These are phyloP conservation scores for Platygyra sinensis DNA, from an alignment of 64 coral and sea anemone genomes.

Conservation along the genomic window DNA sequence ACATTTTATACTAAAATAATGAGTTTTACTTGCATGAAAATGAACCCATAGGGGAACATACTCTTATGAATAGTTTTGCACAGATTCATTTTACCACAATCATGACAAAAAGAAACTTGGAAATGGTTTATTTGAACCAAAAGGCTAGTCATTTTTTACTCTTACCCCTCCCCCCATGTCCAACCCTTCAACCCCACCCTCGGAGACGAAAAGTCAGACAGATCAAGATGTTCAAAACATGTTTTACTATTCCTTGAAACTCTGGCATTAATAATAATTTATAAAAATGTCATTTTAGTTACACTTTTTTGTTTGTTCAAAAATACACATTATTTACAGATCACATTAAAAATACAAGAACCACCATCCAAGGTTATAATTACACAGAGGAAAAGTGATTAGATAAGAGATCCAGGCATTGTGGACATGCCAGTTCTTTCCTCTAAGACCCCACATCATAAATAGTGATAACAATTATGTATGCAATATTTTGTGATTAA, in stretches of 20 bases:
- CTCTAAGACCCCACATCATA: constrained; percentile 8
- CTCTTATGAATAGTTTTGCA: too few relatives aligned
- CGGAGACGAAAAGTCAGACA: not conserved
- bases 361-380: constrained; percentile 23
- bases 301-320: constrained; percentile 66
- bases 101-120: too few relatives aligned
- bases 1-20: too few relatives aligned
- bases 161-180: too few relatives aligned
- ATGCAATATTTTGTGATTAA: constrained; percentile 11
- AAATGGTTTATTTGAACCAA: not conserved
- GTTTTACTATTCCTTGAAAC: constrained; percentile 74
- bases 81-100: too few relatives aligned
- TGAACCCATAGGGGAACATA: too few relatives aligned
- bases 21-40: too few relatives aligned
- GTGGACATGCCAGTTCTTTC: not conserved
- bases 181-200: not conserved
- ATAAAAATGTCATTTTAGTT: constrained; percentile 73
- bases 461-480: constrained; percentile 5
- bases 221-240: constrained; percentile 57
- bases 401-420: constrained; percentile 12
- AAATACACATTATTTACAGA: constrained; percentile 84
- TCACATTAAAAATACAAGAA: constrained; percentile 82
- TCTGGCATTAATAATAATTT: constrained; percentile 83
- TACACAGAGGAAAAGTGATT: constrained; percentile 45
- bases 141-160: not conserved